Base-by-base conservation (phyloP, 2,113 vertebrate species). In the Trachemys scripta region DNA sequence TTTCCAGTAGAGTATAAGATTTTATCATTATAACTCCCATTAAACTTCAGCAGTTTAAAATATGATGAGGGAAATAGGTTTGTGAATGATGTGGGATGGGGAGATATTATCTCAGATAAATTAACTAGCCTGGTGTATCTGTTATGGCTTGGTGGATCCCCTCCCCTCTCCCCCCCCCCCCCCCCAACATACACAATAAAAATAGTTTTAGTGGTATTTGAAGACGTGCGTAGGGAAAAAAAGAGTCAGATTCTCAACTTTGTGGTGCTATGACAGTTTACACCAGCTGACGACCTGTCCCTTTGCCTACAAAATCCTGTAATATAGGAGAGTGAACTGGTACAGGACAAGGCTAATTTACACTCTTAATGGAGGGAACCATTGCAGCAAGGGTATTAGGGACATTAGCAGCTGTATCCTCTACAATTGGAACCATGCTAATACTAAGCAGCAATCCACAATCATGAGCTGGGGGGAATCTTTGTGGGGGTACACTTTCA, bases 81-180 rank as follows among this genome's bases (percentile, higher is more conserved):
- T 89, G 6, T 78, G 27, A 90, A 78, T 87, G 45, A 2, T 8
- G 69, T 0, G 59, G 7, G 35, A 38, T 49, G 7, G 2, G 1
- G 3, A 85, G 78, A 38, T 12, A 31, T 1, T 53, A 5, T 19
- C 20, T 10, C 75, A 47, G 22, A 2, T 17, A 91, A 10, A 75
- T 35, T 35, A 65, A 65, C 6, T 35, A 65, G 31, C 6, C 31
- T 65, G 62, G 62, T 31, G 6, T 65, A 65, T 65, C 31, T 65
- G 35, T 24, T 82, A 35, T n/a, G 83, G 29, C 20, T 81, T 54
- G 4, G 8, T 78, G 4, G 54, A 80, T 78, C 51, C 81, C 83
- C 81, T 1, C 2, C 1, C 2, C 42, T 69, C 11, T 8, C 7
- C 6, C 51, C 4, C 4, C 19, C 1, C 19, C 7, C 5, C 56